Conservation (phyloP, 2,888 invertebrate genomes). For the Campoletis raptor region DNA sequence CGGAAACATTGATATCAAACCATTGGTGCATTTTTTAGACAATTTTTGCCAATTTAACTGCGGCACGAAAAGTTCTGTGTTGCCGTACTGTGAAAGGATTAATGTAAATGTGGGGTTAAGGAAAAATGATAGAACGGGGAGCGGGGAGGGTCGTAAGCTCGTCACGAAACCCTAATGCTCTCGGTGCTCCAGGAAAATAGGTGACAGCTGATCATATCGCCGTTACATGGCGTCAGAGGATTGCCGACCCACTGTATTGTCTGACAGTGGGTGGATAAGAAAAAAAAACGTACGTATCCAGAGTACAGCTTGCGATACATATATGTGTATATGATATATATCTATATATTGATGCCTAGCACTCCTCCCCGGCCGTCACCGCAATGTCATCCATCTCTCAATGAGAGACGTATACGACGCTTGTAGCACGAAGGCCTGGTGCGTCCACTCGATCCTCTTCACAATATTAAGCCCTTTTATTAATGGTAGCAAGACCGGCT, state of each 20-base stretch:
- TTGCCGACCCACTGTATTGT: neutral
- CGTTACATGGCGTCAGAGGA: constrained; percentile 20
- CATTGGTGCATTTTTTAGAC: too few species aligned
- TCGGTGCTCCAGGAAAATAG: constrained; percentile 32
- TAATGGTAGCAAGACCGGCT: constrained; percentile 78
- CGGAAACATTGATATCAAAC: too few species aligned
- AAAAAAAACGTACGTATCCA: constrained; percentile 7
- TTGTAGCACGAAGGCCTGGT: constrained; percentile 22
- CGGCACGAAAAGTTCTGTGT: too few species aligned
- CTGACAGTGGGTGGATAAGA: constrained; percentile 5
- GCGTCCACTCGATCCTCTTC: constrained; percentile 76
- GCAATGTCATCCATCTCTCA: constrained; percentile 76
- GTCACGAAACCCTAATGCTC: constrained; percentile 45
- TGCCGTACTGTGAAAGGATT: neutral
- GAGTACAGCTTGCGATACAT: neutral
- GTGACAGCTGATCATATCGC: constrained; percentile 38
- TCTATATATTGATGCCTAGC: neutral
- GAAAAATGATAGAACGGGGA: neutral
- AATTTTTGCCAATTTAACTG: too few species aligned
- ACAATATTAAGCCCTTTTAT: constrained; percentile 83
- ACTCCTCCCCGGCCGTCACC: constrained; percentile 43
- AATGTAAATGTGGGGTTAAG: neutral
- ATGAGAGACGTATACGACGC: constrained; percentile 52
- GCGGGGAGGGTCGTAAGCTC: constrained; percentile 40
- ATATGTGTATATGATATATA: neutral